Conservation (phyloP, 2,888 invertebrate genomes). For the Eumacrocentrus americanus region DNA sequence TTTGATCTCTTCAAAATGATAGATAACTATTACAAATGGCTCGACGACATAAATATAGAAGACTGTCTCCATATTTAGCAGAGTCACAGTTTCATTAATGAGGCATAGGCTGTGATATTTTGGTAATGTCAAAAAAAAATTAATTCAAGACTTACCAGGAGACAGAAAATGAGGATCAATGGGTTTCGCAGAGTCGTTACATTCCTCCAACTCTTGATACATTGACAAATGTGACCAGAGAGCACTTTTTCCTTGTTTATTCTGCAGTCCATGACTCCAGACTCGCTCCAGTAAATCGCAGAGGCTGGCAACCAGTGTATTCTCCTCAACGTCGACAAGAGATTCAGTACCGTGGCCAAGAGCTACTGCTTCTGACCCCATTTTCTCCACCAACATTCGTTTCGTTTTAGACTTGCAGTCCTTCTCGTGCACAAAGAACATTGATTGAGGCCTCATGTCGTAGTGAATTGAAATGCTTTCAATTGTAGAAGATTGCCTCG, state of each 20-base stretch:
- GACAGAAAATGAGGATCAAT: slow-evolving; percentile 69
- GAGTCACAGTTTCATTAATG: too few relatives aligned
- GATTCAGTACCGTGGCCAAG: slow-evolving; percentile 86
- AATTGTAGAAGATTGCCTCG: background rate
- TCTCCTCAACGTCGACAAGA: slow-evolving; percentile 86
- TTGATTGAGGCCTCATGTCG: background rate
- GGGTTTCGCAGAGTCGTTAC: slow-evolving; percentile 65
- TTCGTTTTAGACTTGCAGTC: slow-evolving; percentile 95
- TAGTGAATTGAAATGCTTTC: slow-evolving; percentile 12
- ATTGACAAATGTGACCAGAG: slow-evolving; percentile 94
- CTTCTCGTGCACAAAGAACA: slow-evolving; percentile 59
- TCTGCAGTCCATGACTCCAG: slow-evolving; percentile 96
- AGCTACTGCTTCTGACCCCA: slow-evolving; percentile 96
- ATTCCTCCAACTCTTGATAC: slow-evolving; percentile 84
- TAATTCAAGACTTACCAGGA: slow-evolving; percentile 64
- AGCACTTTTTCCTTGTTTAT: slow-evolving; percentile 96
- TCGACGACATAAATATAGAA: too few relatives aligned
- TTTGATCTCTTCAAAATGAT: too few relatives aligned
- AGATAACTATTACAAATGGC: too few relatives aligned
- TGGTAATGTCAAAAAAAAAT: too few relatives aligned
- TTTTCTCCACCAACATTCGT: slow-evolving; percentile 97
- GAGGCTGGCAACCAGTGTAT: slow-evolving; percentile 95
- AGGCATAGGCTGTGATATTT: too few relatives aligned
- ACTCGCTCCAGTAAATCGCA: slow-evolving; percentile 96
- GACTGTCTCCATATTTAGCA: too few relatives aligned